Conservation (phyloP, 2,888 invertebrate genomes). For the Aphidoletes aphidimyza region DNA sequence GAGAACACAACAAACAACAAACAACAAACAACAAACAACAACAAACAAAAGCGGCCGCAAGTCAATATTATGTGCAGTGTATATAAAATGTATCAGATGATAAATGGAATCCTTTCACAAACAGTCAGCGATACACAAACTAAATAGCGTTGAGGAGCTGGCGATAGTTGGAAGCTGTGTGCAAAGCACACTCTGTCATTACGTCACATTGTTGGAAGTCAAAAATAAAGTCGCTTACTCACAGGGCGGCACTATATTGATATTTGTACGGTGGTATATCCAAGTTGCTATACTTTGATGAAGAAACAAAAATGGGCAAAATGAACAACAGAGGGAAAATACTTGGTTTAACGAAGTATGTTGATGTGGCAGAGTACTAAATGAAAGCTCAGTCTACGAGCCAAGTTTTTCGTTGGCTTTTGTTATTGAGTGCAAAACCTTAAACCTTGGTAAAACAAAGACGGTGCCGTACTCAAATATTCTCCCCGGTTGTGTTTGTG, state of each 20-base stretch:
- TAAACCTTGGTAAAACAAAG: conserved; percentile 1
- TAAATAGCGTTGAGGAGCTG: neutral
- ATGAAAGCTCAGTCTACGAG: neutral
- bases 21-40: no score
- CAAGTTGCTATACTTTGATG: no score
- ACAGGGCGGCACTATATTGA: neutral
- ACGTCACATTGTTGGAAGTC: neutral
- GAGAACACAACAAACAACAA: no score
- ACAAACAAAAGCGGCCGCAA: no score
- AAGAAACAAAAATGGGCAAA: neutral
- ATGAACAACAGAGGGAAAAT: neutral
- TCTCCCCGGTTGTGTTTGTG: neutral
- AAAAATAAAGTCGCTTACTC: neutral
- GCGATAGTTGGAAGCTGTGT: neutral
- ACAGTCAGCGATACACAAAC: neutral
- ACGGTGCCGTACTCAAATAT: neutral
- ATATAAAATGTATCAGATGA: neutral
- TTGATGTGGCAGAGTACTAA: neutral
- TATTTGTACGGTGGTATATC: neutral
- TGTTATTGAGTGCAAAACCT: neutral
- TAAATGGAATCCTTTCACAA: conserved; percentile 26
- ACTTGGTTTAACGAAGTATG: neutral
- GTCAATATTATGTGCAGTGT: no score
- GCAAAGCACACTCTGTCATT: neutral
- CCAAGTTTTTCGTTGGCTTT: neutral